These are phyloP conservation scores for Monopis laevigella DNA, from an alignment of 2,888 invertebrate species.

Conservation along the genomic window DNA sequence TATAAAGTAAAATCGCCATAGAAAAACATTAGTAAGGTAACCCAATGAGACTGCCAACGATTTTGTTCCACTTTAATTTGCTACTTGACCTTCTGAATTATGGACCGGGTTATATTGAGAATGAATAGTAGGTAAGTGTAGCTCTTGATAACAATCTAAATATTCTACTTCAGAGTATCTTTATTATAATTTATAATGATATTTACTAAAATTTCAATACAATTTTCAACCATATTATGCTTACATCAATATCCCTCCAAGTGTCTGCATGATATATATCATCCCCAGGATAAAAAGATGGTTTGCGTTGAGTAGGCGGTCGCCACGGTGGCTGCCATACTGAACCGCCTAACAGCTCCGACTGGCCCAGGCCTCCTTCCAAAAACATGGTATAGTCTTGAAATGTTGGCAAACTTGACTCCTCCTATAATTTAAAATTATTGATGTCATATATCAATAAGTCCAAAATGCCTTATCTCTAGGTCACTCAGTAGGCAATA, in stretches of 20 bases:
- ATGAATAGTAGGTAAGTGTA: too few relatives aligned
- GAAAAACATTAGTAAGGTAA: too few relatives aligned
- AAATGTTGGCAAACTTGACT: slow-evolving; percentile 54
- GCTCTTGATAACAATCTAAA: too few relatives aligned
- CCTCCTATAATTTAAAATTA: slow-evolving; percentile 44
- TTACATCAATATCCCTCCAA: slow-evolving; percentile 58
- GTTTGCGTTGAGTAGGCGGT: slow-evolving; percentile 65
- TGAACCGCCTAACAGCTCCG: slow-evolving; percentile 62
- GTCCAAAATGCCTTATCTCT: too few relatives aligned
- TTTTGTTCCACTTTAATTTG: too few relatives aligned
- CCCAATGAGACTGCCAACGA: too few relatives aligned
- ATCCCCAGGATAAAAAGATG: slow-evolving; percentile 64
- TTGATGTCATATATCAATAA: too few relatives aligned
- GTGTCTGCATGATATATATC: slow-evolving; percentile 61
- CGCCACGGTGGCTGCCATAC: slow-evolving; percentile 68
- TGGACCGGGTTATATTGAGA: too few relatives aligned
- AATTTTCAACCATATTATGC: slow-evolving; percentile 2
- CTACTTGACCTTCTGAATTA: too few relatives aligned
- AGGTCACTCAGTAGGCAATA: too few relatives aligned
- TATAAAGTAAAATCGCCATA: too few relatives aligned
- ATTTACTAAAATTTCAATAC: background rate
- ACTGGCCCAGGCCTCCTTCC: slow-evolving; percentile 63
- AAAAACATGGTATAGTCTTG: slow-evolving; percentile 67
- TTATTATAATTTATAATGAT: background rate
- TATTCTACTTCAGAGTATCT: too few relatives aligned